Percentiles rank a stretch among this genome's conserved stretches.
Evolutionary conservation across 2,797 vertebrate species (phyloP).

Genomic region (Gymnopithys bicolor): DNA sequence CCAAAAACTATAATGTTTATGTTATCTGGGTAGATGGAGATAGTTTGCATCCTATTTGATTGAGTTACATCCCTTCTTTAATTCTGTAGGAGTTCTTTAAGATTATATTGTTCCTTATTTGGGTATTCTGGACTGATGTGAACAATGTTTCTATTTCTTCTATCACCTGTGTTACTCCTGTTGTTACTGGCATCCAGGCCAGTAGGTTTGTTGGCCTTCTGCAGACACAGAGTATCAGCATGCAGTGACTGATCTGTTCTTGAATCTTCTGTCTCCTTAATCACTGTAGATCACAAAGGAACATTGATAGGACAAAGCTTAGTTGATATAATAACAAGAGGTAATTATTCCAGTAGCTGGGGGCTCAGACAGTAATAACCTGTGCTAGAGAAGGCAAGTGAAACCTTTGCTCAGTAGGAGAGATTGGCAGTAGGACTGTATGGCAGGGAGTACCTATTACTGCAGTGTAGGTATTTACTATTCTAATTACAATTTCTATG

Average conservation of each 20-base stretch:
- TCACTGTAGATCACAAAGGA: slow-evolving; percentile 36
- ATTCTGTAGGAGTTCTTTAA: too few relatives aligned
- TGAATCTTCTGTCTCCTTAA: background rate
- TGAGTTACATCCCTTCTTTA: too few relatives aligned
- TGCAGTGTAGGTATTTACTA: background rate
- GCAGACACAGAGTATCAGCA: slow-evolving; percentile 22
- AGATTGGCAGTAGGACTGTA: background rate
- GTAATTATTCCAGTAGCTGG: slow-evolving; percentile 30
- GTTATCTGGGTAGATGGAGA: too few relatives aligned
- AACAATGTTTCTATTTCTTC: too few relatives aligned
- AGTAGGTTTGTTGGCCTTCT: slow-evolving; percentile 49
- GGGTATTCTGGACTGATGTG: too few relatives aligned
- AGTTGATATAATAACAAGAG: background rate
- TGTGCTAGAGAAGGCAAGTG: background rate
- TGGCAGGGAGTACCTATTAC: background rate
- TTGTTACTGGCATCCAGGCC: background rate
- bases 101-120: too few relatives aligned
- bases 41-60: too few relatives aligned
- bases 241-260: background rate
- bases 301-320: slow-evolving; percentile 7
- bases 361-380: background rate
- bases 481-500: background rate
- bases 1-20: too few relatives aligned
- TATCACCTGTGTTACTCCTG: background rate
- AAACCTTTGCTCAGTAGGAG: background rate